Evolutionary conservation across 2,888 invertebrate genomes (phyloP).

Genomic region (Epirrhoe alternata): DNA sequence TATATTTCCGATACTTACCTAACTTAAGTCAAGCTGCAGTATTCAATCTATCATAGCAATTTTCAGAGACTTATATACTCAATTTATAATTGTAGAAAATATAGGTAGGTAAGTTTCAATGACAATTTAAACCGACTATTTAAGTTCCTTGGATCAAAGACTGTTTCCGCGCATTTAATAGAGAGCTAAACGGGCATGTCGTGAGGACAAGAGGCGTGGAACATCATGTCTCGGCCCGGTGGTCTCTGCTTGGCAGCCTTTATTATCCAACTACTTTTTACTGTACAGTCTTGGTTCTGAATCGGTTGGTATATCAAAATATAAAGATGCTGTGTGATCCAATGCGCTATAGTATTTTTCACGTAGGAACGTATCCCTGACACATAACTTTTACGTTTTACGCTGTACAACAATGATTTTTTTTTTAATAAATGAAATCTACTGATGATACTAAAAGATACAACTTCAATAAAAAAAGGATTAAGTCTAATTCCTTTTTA

Average conservation of each 20-base stretch:
- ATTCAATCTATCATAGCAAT: no score
- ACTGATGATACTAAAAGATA: no score
- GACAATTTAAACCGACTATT: slow-evolving; percentile 20
- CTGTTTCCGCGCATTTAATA: slow-evolving; percentile 35
- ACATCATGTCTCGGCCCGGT: slow-evolving; percentile 57
- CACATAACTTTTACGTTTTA: no score
- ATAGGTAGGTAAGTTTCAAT: neutral
- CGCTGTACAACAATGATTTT: no score
- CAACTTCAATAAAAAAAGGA: no score
- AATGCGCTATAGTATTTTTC: no score
- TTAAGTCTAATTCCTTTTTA: no score
- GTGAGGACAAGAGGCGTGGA: slow-evolving; percentile 63
- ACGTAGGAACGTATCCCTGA: no score
- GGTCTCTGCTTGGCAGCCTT: slow-evolving; percentile 46
- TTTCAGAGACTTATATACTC: no score
- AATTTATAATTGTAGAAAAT: neutral
- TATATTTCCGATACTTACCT: no score
- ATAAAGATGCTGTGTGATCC: neutral
- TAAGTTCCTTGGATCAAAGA: slow-evolving; percentile 24
- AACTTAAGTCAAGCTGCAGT: no score
- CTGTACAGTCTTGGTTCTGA: neutral
- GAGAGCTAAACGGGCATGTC: slow-evolving; percentile 44
- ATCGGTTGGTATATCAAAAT: neutral
- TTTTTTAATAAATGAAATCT: no score
- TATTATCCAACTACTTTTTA: slow-evolving; percentile 7